Conservation (phyloP, 1,140 invertebrate genomes). For the Lysiphlebus fabarum region DNA sequence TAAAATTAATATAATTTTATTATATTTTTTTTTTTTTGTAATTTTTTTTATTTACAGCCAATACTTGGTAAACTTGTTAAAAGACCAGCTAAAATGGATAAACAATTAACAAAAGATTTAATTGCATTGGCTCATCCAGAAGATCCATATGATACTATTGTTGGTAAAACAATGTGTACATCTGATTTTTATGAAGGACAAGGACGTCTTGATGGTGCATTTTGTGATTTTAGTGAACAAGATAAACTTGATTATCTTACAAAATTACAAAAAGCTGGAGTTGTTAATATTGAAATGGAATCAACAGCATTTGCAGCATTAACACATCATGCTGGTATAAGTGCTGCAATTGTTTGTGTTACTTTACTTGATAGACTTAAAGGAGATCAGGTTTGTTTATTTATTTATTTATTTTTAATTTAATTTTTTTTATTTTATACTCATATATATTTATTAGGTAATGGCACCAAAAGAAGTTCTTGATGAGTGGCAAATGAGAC, state of each 20-base stretch:
- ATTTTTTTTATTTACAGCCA: constrained; percentile 60
- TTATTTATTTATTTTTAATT: too few relatives aligned
- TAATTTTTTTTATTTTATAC: constrained; percentile 9
- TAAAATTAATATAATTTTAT: neutral
- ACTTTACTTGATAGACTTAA: constrained; percentile 89
- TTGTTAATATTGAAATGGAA: constrained; percentile 99
- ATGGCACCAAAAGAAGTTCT: constrained; percentile 83
- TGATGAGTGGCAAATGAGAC: constrained; percentile 89
- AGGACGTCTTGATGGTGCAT: constrained; percentile 92
- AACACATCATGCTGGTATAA: constrained; percentile 90
- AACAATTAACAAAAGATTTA: constrained; percentile 74
- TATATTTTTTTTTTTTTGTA: neutral
- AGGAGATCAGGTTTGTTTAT: constrained; percentile 88
- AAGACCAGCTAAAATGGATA: constrained; percentile 79
- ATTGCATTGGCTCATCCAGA: constrained; percentile 65
- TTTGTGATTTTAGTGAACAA: constrained; percentile 86
- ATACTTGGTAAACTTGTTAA: constrained; percentile 83
- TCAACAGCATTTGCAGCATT: constrained; percentile 87
- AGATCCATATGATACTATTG: constrained; percentile 81
- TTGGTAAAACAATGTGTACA: constrained; percentile 92
- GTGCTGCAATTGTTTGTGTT: constrained; percentile 90
- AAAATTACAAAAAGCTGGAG: constrained; percentile 71
- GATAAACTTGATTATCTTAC: constrained; percentile 89
- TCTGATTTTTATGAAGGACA: constrained; percentile 98
- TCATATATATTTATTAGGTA: constrained; percentile 59